Evolutionary conservation across 2,113 vertebrate genomes (phyloP), one percentile per base, ranked within the genome.

Genomic region (Danionella cerebrum): DNA sequence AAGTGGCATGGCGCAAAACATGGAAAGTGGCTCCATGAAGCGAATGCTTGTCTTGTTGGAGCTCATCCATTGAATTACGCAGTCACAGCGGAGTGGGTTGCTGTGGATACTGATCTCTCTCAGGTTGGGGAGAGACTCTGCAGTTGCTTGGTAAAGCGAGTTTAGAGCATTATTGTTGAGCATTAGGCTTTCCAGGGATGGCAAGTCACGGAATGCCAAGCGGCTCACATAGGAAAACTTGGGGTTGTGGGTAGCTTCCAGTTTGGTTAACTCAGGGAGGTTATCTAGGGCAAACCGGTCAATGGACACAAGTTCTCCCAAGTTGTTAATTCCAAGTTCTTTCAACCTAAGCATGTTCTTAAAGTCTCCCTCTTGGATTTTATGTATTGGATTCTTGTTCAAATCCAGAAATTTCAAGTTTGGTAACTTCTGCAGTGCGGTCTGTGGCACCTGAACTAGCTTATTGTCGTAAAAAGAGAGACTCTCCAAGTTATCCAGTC

Each of bases 381-480:
- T 97, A 76, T 91, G 93, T 16, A 99, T 90, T 0, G 93, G 96
- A 2, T 99, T 99, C 86, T 99, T 98, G 83, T 99, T 99, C 74
- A 99, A 90, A 82, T 99, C 96, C 69, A 99, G 80, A 81, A 99
- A 99, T 78, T 99, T 99, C 50, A 99, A 83, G 74, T 96, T 97
- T 21, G 93, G 92, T 52, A 99, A 88, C 78, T 96, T 98, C 74
- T 95, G 93, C 13, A 99, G 86, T n/a, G 96, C 93, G 29, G 87
- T 91, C 51, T 96, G 95, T 59, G 96, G 96, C 67, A 98, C 91
- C 76, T 75, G 88, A 29, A 89, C 84, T 72, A 99, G 73, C 71
- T 91, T 94, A 80, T 99, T 99, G 72, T 98, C 94, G 12, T 99
- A 98, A 75, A 99, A 98, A 1, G 96, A 99, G 39, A 99, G 91